phyloP scores from a whole-genome alignment of 1,140 invertebrate genomes.

The Cotesia vestalis region DNA sequence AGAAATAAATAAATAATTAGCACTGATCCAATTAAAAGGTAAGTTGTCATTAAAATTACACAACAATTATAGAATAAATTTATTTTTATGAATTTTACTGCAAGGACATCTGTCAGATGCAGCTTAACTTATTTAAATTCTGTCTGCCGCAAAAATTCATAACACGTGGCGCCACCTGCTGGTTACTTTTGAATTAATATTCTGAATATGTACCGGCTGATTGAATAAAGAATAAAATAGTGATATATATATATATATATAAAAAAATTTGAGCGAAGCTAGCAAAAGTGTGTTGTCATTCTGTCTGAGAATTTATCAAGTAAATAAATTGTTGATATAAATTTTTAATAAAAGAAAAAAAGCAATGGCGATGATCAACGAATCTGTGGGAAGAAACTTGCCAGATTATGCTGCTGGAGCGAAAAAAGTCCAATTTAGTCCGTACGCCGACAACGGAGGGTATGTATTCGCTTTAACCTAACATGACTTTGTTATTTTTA shows the following conservation, averaged over 20 bases:
- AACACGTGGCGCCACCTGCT: background rate
- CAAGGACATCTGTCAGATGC: background rate
- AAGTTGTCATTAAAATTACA: too few species aligned
- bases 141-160: background rate
- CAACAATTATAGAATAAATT: too few species aligned
- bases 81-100: too few species aligned
- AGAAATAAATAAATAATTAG: too few species aligned
- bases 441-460: constrained; percentile 83
- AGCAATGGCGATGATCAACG: constrained; percentile 48
- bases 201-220: background rate
- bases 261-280: background rate
- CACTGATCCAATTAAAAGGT: too few species aligned
- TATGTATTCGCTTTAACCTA: constrained; percentile 50
- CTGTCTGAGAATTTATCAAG: background rate
- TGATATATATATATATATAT: background rate
- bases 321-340: background rate
- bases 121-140: background rate
- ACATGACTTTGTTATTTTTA: too few species aligned
- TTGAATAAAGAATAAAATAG: background rate
- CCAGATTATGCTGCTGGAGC: constrained; percentile 74
- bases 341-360: background rate
- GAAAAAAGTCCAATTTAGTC: constrained; percentile 74
- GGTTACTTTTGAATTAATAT: too few species aligned
- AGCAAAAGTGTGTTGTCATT: constrained; percentile 36
- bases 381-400: constrained; percentile 57